Evolutionary conservation across 1,140 invertebrate genomes (phyloP).

Genomic region (Bilobella aurantiaca): DNA sequence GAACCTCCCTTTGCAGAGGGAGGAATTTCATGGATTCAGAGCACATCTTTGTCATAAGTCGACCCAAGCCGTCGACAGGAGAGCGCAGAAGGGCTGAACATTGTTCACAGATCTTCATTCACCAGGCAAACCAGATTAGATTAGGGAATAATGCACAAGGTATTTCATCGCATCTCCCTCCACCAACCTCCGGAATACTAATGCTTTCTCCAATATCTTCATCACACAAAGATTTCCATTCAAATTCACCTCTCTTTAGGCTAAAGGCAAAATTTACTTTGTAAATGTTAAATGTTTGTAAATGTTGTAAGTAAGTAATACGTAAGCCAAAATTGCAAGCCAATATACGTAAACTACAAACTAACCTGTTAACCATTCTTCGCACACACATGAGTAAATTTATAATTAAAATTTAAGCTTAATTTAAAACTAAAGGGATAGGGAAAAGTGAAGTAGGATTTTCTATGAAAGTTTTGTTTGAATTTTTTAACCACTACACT

Average conservation of each 20-base stretch:
- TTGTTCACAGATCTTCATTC: not conserved
- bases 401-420: too few relatives aligned
- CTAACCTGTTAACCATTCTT: too few relatives aligned
- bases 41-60: constrained; percentile 2
- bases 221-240: not conserved
- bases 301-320: too few relatives aligned
- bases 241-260: not conserved
- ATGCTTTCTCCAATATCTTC: not conserved
- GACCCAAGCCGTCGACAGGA: not conserved
- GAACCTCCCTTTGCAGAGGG: not conserved
- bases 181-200: not conserved
- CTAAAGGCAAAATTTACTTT: too few relatives aligned
- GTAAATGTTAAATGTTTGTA: too few relatives aligned
- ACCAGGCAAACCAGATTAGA: not conserved
- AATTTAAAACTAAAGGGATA: too few relatives aligned
- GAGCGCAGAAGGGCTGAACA: not conserved
- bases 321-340: too few relatives aligned
- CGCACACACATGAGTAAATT: too few relatives aligned
- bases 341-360: too few relatives aligned
- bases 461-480: not conserved
- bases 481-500: too few relatives aligned
- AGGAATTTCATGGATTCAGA: not conserved
- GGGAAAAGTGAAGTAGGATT: not conserved
- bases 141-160: not conserved
- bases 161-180: constrained; percentile 5